Conservation (phyloP, 2,797 vertebrate species). For the Thripadectes ignobilis region DNA sequence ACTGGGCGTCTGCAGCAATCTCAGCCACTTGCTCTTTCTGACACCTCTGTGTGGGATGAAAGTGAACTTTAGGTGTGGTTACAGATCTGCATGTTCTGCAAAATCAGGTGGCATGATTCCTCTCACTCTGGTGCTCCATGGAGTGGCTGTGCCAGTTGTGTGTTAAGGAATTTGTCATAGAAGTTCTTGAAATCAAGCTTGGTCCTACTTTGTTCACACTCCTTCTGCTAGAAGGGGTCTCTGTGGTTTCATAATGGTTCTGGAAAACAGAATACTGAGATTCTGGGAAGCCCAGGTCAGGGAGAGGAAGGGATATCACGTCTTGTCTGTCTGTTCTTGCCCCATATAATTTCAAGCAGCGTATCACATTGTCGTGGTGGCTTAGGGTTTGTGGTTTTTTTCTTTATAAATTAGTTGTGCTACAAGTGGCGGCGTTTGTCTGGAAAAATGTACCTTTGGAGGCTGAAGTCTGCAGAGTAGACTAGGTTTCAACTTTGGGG, state of each 20-base stretch:
- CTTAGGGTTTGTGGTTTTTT: not conserved
- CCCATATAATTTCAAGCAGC: not conserved
- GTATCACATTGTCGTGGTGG: not conserved
- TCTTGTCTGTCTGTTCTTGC: not conserved
- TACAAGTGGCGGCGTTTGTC: not conserved
- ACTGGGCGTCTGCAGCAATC: not conserved
- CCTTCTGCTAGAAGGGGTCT: not conserved
- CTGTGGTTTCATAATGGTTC: not conserved
- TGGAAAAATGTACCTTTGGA: not conserved
- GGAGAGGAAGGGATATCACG: not conserved
- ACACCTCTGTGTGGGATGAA: not conserved
- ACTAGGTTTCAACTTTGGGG: not conserved
- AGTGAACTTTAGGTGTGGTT: not conserved
- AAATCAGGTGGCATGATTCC: not conserved
- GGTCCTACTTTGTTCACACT: not conserved
- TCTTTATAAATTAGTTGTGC: not conserved
- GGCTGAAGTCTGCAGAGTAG: not conserved
- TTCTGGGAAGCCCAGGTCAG: not conserved
- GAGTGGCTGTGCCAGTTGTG: fast-evolving
- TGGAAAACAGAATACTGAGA: not conserved
- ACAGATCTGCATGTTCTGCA: not conserved
- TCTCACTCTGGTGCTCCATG: not conserved
- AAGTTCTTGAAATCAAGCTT: not conserved
- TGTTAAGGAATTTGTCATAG: not conserved
- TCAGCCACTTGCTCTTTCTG: not conserved